These are phyloP conservation scores for Pseudomyrmex pallidus DNA, from an alignment of 1,140 invertebrate species.

Conservation along the genomic window DNA sequence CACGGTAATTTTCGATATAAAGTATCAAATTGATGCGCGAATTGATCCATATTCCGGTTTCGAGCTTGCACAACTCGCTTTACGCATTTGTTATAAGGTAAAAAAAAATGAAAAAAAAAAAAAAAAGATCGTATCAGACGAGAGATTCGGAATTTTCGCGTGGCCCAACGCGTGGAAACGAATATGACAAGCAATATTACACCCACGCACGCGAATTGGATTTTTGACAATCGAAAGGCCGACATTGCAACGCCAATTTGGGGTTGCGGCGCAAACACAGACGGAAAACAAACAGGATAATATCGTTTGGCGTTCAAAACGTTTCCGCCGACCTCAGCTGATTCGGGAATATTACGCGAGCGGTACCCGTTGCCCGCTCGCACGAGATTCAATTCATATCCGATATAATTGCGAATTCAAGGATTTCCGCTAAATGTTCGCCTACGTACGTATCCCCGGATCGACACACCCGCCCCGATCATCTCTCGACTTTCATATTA, in stretches of 20 bases:
- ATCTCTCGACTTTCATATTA: constrained; percentile 42
- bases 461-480: not conserved
- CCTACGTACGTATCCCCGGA: not conserved
- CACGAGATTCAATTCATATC: constrained; percentile 55
- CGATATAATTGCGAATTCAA: constrained; percentile 68
- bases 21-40: constrained; percentile 24
- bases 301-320: constrained; percentile 71
- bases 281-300: constrained; percentile 72
- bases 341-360: constrained; percentile 67
- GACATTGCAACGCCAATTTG: constrained; percentile 39
- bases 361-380: constrained; percentile 34
- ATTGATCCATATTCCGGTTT: not conserved
- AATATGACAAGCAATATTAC: constrained; percentile 7
- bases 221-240: constrained; percentile 47
- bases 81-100: not conserved
- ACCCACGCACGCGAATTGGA: constrained; percentile 27
- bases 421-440: constrained; percentile 66
- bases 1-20: constrained; percentile 23
- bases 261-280: constrained; percentile 66
- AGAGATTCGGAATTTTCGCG: constrained; percentile 9
- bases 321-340: constrained; percentile 66
- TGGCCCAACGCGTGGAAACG: not conserved
- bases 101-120: not conserved
- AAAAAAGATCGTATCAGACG: constrained; percentile 4
- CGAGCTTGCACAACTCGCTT: not conserved